phyloP scores from a whole-genome alignment of 2,888 invertebrate species.

The Tenthredo mesomela region DNA sequence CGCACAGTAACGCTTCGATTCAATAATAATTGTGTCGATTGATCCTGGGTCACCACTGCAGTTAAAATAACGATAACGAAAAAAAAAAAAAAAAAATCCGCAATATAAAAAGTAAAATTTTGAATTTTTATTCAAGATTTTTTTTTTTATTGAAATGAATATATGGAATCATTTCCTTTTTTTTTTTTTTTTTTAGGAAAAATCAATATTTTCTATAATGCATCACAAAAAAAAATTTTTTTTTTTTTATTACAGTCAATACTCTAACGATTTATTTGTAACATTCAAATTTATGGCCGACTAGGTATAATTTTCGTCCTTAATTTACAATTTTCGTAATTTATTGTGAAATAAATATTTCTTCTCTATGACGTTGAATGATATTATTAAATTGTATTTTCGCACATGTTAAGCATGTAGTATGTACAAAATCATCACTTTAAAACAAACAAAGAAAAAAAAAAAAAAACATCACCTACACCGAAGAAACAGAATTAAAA shows the following conservation, averaged over 20 bases:
- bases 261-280: background rate
- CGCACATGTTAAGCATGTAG: constrained; percentile 18
- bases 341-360: background rate
- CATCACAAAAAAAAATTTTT: constrained; percentile 29
- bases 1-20: background rate
- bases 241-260: constrained; percentile 8
- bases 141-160: background rate
- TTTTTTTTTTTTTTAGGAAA: background rate
- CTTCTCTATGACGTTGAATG: background rate
- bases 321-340: background rate
- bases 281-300: background rate
- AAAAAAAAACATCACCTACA: constrained; percentile 17
- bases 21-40: background rate
- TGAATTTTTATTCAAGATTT: background rate
- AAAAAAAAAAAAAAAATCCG: background rate
- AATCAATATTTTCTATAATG: background rate
- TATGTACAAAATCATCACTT: constrained; percentile 41
- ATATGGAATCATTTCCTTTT: background rate
- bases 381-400: background rate
- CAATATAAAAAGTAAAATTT: background rate
- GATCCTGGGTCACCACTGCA: constrained; percentile 28
- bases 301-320: background rate
- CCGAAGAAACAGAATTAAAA: background rate
- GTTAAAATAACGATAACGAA: background rate
- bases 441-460: background rate